Evolutionary conservation across 1,140 invertebrate species (phyloP), one percentile per base, ranked within the genome.

Genomic region (Arctopsyche grandis): DNA sequence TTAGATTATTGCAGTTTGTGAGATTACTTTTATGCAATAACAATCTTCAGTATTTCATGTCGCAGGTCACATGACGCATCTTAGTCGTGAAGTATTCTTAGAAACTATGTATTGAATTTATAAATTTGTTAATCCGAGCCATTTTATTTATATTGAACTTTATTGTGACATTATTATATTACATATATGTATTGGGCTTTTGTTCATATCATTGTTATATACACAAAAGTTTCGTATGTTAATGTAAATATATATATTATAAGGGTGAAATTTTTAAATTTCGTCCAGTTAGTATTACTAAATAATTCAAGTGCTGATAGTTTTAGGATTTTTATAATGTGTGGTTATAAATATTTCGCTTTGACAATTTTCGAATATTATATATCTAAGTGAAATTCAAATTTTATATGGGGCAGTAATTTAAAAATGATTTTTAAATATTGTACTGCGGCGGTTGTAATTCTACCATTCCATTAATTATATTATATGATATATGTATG

Each of bases 81-180:
- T 38, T 7, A 38, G 29, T 38, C 7, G 29, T 38, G 29, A 38
- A 22, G 12, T 4, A 66, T 16, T 16, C 10, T 5, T 71, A 38
- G 21, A 19, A 44, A 66, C 73, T 79, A 74, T 79, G 78, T 60
- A 44, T 19, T 16, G 52, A 56, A 66, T 75, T 77, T 77, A 73
- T 77, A 60, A 56, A 73, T 71, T 80, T 56, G 48, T 80, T 52
- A 82, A 82, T 82, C 81, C 81, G 81, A 82, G 81, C 81, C 81
- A 82, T 82, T 80, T 82, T 78, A 78, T 81, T 81, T 77, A 69
- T 75, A 63, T 75, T 79, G 66, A 24, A 46, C 60, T 76, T 75
- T 52, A 52, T 52, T 52, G 48, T 52, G 48, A 14, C 48, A 52
- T 12, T 38, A 52, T 29, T 69, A 71, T 63, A 71, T 44, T 44